phyloP scores from a whole-genome alignment of 2,113 vertebrate genomes.

The Grammomys dolichurus region DNA sequence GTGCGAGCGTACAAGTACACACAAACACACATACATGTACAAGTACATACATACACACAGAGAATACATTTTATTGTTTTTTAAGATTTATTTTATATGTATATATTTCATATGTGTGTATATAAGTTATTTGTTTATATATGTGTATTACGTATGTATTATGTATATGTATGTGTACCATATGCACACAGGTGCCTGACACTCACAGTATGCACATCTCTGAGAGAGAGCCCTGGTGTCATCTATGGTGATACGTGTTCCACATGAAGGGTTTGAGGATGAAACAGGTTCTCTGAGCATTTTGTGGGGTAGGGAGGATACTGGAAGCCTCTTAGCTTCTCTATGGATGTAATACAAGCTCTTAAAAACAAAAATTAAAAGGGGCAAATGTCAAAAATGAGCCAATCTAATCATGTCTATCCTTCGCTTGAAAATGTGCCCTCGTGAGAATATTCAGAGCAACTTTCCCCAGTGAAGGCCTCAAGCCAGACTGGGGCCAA shows the following conservation, averaged over 20 bases:
- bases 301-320: accelerated
- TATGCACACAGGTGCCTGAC: neutral
- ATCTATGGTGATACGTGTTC: accelerated
- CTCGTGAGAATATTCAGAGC: neutral
- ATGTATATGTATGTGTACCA: neutral
- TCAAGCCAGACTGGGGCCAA: neutral
- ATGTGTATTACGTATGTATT: neutral
- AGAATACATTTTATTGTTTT: too few species aligned
- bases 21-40: neutral
- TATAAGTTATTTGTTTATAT: too few species aligned
- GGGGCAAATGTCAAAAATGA: neutral
- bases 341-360: neutral
- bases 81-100: neutral
- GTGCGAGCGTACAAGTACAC: neutral
- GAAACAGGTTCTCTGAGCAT: neutral
- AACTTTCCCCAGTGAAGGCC: neutral
- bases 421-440: neutral
- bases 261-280: neutral
- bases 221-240: neutral
- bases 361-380: neutral
- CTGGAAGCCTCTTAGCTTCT: neutral
- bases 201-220: neutral
- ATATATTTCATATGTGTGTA: neutral
- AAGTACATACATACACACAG: neutral
- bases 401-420: neutral